Percentiles rank a stretch among this genome's conserved stretches.
Evolutionary conservation across 2,113 vertebrate species (phyloP).

Genomic region (Formicarius rufipectus): DNA sequence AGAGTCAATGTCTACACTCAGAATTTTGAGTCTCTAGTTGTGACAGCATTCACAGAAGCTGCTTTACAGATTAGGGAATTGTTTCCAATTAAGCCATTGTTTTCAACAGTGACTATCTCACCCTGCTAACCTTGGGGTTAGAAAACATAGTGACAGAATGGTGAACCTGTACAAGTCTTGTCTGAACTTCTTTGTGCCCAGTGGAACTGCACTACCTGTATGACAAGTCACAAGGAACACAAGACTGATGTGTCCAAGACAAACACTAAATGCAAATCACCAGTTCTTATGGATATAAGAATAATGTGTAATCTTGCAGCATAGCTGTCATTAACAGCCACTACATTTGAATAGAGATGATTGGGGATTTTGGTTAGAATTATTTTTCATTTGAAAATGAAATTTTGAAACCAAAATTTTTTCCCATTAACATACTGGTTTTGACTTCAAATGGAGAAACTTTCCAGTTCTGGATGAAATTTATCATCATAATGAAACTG

Average conservation of each 20-base stretch:
- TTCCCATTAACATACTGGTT: background rate
- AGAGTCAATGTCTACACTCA: background rate
- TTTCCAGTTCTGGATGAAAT: background rate
- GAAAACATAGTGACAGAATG: background rate
- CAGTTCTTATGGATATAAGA: background rate
- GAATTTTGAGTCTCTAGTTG: background rate
- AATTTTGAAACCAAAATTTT: background rate
- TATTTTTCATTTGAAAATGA: background rate
- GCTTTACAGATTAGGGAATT: slow-evolving; percentile 42
- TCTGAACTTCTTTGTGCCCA: background rate
- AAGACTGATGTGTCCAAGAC: background rate
- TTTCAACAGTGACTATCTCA: slow-evolving; percentile 8
- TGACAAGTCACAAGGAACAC: background rate
- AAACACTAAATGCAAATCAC: background rate
- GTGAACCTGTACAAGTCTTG: background rate
- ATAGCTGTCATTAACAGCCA: background rate
- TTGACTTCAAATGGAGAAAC: background rate
- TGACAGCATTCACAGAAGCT: slow-evolving; percentile 33
- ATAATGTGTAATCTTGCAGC: background rate
- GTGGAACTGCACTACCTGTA: background rate
- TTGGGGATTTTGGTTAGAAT: background rate
- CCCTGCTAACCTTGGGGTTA: background rate
- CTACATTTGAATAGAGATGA: background rate
- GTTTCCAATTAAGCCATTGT: slow-evolving; percentile 25
- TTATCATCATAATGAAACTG: background rate